A percentile compares a stretch with the other conserved stretches of the same genome.
These are phyloP conservation scores for Kuschelorhynchus macadamiae DNA, from an alignment of 2,888 invertebrate species.

Conservation along the genomic window DNA sequence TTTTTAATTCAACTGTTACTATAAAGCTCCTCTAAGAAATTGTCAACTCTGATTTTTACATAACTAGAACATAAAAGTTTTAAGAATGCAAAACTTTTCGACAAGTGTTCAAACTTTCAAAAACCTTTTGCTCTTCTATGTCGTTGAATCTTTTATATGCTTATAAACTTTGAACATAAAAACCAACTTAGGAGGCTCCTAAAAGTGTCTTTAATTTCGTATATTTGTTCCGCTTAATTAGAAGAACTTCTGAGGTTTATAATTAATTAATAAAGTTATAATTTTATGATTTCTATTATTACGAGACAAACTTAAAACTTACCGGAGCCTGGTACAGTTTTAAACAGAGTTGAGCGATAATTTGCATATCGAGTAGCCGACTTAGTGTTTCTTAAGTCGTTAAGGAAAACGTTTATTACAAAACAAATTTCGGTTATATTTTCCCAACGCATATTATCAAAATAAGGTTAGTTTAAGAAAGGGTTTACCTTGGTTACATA, in stretches of 20 bases:
- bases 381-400: no score
- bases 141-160: constrained; percentile 44
- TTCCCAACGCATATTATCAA: no score
- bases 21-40: no score
- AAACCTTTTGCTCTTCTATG: constrained; percentile 37
- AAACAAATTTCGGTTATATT: no score
- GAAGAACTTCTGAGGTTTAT: constrained; percentile 22
- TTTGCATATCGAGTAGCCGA: no score
- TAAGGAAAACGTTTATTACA: no score
- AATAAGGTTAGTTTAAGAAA: no score
- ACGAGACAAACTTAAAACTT: constrained; percentile 3
- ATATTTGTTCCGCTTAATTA: constrained; percentile 37
- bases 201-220: constrained; percentile 28
- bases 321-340: neutral
- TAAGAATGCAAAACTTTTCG: constrained; percentile 27
- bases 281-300: constrained; percentile 9
- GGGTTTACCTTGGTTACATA: no score
- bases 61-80: constrained; percentile 36
- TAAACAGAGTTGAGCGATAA: no score
- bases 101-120: constrained; percentile 40
- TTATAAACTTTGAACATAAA: constrained; percentile 44
- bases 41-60: constrained; percentile 23
- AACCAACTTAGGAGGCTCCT: constrained; percentile 28
- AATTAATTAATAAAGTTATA: constrained; percentile 29
- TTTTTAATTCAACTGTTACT: no score